Evolutionary conservation across 2,113 vertebrate genomes (phyloP), one percentile per base, ranked within the genome.

Genomic region (Tiliqua scincoides): DNA sequence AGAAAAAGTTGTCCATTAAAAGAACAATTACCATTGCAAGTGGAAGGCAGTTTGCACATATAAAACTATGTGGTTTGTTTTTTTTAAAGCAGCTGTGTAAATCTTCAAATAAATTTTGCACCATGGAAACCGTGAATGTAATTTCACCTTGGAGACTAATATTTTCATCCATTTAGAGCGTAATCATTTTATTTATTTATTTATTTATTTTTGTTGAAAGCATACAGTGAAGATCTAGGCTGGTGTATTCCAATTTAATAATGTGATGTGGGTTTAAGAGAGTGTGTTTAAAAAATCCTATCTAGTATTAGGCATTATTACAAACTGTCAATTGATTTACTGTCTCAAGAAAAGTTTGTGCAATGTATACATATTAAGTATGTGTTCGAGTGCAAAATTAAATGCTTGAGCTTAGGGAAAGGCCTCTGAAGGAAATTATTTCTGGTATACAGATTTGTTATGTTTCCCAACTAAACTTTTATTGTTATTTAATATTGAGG

Each of bases 351-450:
- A 61, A 76, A 93, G 72, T 32, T 2, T 0, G 59, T 23, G 43
- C 89, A 91, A 89, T 94, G 94, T 93, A 86, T 85, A 93, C 89
- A 18, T 91, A 84, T 89, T 54, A 74, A 65, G 73, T 87, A 89
- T 90, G 91, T 86, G 92, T 73, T 48, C 84, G 91, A 92, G 90
- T 85, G 90, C 76, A 88, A 79, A 94, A 78, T 94, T 94, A 57
- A 85, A 85, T 79, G 85, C 85, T 84, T 87, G 88, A 93, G 80
- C 70, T 61, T 87, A 77, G 2, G 75, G 23, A 91, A 93, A 35
- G 86, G 89, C 74, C 74, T 87, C 93, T 74, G 1, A 93, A 93
- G 92, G 90, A 91, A 95, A 91, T 94, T 86, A 71, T 91, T 91
- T 20, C 9, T 68, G 77, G 79, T 67, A 4, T 85, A 84, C 83